Evolutionary conservation across 2,888 invertebrate genomes (phyloP), one percentile per base, ranked within the genome.

Genomic region (Notocelia uddmanniana): DNA sequence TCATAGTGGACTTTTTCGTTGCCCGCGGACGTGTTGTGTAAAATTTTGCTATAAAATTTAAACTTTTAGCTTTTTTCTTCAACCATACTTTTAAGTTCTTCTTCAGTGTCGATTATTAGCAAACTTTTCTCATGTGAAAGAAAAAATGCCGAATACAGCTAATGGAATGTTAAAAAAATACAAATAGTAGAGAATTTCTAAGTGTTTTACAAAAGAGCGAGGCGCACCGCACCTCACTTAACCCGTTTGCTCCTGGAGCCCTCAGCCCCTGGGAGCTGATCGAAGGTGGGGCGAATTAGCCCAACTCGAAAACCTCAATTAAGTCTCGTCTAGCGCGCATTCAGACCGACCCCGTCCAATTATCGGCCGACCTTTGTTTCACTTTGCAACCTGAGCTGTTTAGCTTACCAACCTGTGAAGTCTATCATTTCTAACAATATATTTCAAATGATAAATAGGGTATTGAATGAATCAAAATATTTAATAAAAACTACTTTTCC

Each of bases 301-400:
- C 88, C 90, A 90, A 90, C 92, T 92, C 92, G 89, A 90, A 92
- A 93, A 92, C 93, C 92, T 92, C 93, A 93, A 93, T 93, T 93
- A 93, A 92, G 92, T 93, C 91, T 91, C 91, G 92, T 91, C 92
- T 92, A 90, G 92, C 89, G 89, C 88, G 89, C 88, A 89, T 91
- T 91, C 90, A 88, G 89, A 86, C 86, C 89, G 90, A 89, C 91
- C 92, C 89, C 92, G 87, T 91, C 93, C 92, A 92, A 93, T 93
- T 93, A 93, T 91, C 91, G 88, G 89, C 82, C 79, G 85, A 87
- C 89, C 89, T 91, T 92, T 92, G 92, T 92, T 91, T 88, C 83
- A 88, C 85, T 87, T 83, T 76, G 79, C 79, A 80, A 82, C 83
- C 79, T 79, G 78, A 78, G 79, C 79, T 80, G 79, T 80, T 81